phyloP scores from a whole-genome alignment of 2,113 vertebrate species.

The Apteryx owenii region DNA sequence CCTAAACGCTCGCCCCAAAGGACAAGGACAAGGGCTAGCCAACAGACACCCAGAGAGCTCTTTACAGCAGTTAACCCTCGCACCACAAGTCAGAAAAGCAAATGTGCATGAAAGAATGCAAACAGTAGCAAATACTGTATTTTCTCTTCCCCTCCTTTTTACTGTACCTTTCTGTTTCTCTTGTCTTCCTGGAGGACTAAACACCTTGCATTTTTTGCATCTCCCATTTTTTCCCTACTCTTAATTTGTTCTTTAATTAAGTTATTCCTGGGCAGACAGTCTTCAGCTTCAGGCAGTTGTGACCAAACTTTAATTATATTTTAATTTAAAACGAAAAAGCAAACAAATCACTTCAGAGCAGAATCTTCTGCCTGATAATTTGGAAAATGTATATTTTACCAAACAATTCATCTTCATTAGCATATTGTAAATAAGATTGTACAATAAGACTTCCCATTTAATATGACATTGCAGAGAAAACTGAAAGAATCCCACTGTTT shows the following conservation, averaged over 20 bases:
- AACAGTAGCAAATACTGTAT: background rate
- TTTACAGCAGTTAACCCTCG: background rate
- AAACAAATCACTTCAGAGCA: slow-evolving; percentile 5
- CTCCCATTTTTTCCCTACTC: background rate
- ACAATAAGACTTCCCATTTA: background rate
- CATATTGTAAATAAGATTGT: background rate
- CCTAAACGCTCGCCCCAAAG: background rate
- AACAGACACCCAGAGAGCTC: background rate
- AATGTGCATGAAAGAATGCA: background rate
- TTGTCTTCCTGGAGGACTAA: background rate
- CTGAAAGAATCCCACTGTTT: background rate
- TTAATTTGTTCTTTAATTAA: slow-evolving; percentile 16
- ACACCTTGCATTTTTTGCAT: background rate
- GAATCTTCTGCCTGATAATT: background rate
- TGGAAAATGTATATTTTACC: slow-evolving; percentile 7
- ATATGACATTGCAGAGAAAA: background rate
- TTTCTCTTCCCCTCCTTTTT: background rate
- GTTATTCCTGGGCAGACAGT: background rate
- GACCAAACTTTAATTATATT: slow-evolving; percentile 20
- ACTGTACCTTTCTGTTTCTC: background rate
- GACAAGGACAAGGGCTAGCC: background rate
- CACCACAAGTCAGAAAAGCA: background rate
- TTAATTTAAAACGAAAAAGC: slow-evolving; percentile 50
- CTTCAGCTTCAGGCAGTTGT: slow-evolving; percentile 27
- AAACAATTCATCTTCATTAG: slow-evolving; percentile 14